phyloP scores from a whole-genome alignment of 2,888 invertebrate species.

The Lasioglossum vierecki region DNA sequence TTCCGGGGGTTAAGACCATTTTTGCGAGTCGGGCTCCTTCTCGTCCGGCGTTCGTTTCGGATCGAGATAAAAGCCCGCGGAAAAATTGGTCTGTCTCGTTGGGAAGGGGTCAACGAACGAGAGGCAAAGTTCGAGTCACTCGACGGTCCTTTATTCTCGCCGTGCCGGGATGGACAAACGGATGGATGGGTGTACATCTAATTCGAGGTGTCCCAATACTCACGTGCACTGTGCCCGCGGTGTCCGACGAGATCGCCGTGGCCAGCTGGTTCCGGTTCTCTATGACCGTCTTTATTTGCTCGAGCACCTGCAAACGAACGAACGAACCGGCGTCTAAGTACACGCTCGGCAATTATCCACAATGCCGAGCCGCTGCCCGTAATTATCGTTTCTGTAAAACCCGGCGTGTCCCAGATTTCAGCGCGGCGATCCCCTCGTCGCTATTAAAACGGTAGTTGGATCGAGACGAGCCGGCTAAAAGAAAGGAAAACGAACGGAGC shows the following conservation, averaged over 20 bases:
- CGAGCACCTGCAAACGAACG: constrained; percentile 78
- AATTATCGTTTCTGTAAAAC: constrained; percentile 47
- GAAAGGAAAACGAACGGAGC: background rate
- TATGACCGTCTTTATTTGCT: constrained; percentile 83
- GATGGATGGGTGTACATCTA: background rate
- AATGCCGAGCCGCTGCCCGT: constrained; percentile 34
- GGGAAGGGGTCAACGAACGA: constrained; percentile 30
- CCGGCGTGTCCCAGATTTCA: constrained; percentile 42
- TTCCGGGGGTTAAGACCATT: background rate
- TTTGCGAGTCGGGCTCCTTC: background rate
- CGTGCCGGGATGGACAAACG: background rate
- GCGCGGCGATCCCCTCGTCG: constrained; percentile 6
- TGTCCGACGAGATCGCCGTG: constrained; percentile 74
- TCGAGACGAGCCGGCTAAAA: background rate
- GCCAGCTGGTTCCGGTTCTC: constrained; percentile 82
- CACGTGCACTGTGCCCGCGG: constrained; percentile 73
- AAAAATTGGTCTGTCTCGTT: constrained; percentile 37
- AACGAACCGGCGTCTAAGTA: constrained; percentile 45
- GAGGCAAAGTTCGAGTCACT: background rate
- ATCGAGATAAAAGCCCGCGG: constrained; percentile 37
- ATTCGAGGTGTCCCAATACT: constrained; percentile 64
- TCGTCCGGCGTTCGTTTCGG: constrained; percentile 5
- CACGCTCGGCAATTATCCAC: constrained; percentile 49
- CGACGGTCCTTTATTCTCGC: background rate
- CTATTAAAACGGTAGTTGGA: constrained; percentile 31